Evolutionary conservation across 2,113 vertebrate species (phyloP).

Genomic region (Scomber colias): DNA sequence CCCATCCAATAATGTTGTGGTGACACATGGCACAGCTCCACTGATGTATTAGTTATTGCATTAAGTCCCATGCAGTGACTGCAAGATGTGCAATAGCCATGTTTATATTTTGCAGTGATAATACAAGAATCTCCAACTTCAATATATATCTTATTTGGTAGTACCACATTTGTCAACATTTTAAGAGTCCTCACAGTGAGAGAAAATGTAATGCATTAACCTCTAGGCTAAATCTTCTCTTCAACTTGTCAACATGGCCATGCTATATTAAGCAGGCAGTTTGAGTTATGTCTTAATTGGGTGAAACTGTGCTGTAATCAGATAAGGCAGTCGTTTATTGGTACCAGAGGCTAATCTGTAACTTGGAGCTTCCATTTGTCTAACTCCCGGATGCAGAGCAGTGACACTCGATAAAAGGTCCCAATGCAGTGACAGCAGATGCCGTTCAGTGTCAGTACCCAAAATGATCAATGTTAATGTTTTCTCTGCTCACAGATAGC

Average conservation of each 20-base stretch:
- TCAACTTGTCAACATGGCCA: slow-evolving; percentile 42
- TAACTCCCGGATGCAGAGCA: not conserved
- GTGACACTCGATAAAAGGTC: slow-evolving; percentile 43
- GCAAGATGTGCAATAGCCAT: slow-evolving; percentile 50
- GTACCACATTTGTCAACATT: slow-evolving; percentile 35
- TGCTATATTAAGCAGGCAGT: slow-evolving; percentile 29
- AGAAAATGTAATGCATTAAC: slow-evolving; percentile 62
- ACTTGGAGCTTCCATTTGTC: slow-evolving; percentile 28
- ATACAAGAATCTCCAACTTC: slow-evolving; percentile 10
- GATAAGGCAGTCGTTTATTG: slow-evolving; percentile 38
- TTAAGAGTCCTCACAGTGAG: slow-evolving; percentile 20
- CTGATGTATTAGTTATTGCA: slow-evolving; percentile 51
- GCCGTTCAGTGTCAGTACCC: slow-evolving; percentile 14
- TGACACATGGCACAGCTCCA: slow-evolving; percentile 17
- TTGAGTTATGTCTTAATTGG: slow-evolving; percentile 51
- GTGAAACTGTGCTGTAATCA: slow-evolving; percentile 49
- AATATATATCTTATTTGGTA: slow-evolving; percentile 16
- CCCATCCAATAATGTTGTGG: slow-evolving; percentile 20
- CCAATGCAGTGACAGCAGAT: slow-evolving; percentile 24
- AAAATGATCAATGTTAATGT: slow-evolving; percentile 37
- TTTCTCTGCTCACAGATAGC: slow-evolving; percentile 30
- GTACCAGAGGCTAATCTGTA: slow-evolving; percentile 36
- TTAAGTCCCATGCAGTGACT: slow-evolving; percentile 41
- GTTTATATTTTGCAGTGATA: slow-evolving; percentile 56
- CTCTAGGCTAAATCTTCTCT: slow-evolving; percentile 25